phyloP scores from a whole-genome alignment of 2,797 vertebrate genomes.

The Ctenosaura bakeri region DNA sequence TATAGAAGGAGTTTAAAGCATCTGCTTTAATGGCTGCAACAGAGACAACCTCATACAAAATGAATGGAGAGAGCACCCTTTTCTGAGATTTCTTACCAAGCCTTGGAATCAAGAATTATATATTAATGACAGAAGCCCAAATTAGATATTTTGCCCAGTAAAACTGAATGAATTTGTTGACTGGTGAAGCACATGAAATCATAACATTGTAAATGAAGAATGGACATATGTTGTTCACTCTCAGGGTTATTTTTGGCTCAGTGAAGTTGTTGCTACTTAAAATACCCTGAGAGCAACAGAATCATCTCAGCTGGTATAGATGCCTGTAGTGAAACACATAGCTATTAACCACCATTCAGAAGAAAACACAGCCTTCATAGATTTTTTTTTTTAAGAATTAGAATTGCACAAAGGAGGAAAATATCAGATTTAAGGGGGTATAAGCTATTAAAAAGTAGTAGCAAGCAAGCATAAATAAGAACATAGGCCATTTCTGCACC shows the following conservation, averaged over 20 bases:
- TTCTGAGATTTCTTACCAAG: neutral
- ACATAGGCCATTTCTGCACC: no score
- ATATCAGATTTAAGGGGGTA: neutral
- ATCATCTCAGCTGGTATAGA: neutral
- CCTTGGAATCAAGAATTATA: neutral
- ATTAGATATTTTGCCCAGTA: neutral
- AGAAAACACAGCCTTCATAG: neutral
- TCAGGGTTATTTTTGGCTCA: neutral
- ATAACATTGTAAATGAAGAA: constrained; percentile 8
- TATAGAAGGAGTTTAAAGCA: neutral
- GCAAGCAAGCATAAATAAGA: no score
- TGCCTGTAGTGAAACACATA: accelerated
- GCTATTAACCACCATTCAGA: neutral
- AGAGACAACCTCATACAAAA: constrained; percentile 19
- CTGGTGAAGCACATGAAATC: neutral
- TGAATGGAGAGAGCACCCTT: neutral
- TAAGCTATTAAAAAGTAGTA: neutral
- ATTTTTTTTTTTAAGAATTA: neutral
- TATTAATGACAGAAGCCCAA: neutral
- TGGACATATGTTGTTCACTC: neutral
- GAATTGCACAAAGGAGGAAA: neutral
- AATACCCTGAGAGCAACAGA: neutral
- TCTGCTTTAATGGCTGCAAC: neutral
- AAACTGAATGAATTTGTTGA: constrained; percentile 16
- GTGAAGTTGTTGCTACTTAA: neutral